Conservation (phyloP, 2,797 vertebrate species). For the Petrocephalus schoutedeni region DNA sequence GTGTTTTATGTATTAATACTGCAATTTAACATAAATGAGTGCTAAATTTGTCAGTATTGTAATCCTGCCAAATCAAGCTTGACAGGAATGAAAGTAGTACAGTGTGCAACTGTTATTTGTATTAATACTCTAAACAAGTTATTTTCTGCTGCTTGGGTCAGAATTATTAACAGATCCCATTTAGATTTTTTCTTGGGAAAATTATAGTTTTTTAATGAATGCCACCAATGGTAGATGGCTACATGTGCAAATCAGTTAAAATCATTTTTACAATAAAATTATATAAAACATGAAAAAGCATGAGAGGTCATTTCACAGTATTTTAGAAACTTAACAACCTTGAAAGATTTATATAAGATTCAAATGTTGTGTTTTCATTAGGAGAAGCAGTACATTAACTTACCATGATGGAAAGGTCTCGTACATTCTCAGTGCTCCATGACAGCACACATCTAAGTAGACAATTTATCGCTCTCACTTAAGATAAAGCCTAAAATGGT, state of each 20-base stretch:
- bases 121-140: background rate
- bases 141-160: background rate
- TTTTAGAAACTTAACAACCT: conserved; percentile 7
- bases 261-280: background rate
- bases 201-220: background rate
- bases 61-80: background rate
- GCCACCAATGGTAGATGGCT: background rate
- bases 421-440: background rate
- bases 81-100: background rate
- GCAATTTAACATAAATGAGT: background rate
- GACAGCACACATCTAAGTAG: conserved; percentile 1
- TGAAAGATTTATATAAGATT: conserved; percentile 10
- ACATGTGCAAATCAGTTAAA: background rate
- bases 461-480: conserved; percentile 2
- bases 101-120: background rate
- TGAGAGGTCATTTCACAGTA: conserved; percentile 1
- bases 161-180: background rate
- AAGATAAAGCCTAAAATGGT: background rate
- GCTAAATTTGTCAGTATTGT: background rate
- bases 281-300: background rate
- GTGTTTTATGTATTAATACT: background rate
- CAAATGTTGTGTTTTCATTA: background rate
- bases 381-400: background rate
- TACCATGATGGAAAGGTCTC: conserved; percentile 13
- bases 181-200: background rate